Conservation (phyloP, 2,797 vertebrate genomes). For the Crenuchus spilurus region DNA sequence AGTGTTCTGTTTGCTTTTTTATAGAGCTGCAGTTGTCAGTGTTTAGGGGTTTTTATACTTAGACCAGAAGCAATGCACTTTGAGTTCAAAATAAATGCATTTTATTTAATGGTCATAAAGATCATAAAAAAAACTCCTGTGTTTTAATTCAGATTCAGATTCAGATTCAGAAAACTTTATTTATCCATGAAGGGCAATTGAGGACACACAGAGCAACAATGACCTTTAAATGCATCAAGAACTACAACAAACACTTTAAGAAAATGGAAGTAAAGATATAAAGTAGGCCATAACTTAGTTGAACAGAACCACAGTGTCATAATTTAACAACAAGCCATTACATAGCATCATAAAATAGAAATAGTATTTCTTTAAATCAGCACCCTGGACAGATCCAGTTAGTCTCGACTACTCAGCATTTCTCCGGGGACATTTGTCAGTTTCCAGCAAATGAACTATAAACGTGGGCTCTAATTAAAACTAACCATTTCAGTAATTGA, state of each 20-base stretch:
- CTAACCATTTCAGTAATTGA: too few species aligned
- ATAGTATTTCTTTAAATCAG: conserved; percentile 49
- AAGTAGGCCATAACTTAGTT: too few species aligned
- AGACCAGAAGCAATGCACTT: neutral
- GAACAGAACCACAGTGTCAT: neutral
- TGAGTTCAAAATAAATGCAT: neutral
- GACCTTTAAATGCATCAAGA: neutral
- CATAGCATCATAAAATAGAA: conserved; percentile 18
- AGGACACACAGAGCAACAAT: too few species aligned
- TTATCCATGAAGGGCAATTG: too few species aligned
- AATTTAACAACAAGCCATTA: neutral
- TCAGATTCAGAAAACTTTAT: too few species aligned
- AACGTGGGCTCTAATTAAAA: too few species aligned
- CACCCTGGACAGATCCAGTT: conserved; percentile 70
- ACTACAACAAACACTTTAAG: neutral
- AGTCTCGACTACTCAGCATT: conserved; percentile 33
- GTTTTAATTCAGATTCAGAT: too few species aligned
- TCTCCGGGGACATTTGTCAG: conserved; percentile 34
- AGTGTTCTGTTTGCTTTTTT: neutral
- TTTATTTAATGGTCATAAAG: too few species aligned
- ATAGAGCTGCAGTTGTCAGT: conserved; percentile 1
- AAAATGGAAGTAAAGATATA: neutral
- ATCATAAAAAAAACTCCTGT: too few species aligned
- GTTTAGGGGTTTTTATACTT: neutral
- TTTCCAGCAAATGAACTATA: conserved; percentile 17